A percentile compares a stretch with the other conserved stretches of the same genome.
phyloP scores from a whole-genome alignment of 2,888 invertebrate species.

The Chamaedrilus cognettii region DNA sequence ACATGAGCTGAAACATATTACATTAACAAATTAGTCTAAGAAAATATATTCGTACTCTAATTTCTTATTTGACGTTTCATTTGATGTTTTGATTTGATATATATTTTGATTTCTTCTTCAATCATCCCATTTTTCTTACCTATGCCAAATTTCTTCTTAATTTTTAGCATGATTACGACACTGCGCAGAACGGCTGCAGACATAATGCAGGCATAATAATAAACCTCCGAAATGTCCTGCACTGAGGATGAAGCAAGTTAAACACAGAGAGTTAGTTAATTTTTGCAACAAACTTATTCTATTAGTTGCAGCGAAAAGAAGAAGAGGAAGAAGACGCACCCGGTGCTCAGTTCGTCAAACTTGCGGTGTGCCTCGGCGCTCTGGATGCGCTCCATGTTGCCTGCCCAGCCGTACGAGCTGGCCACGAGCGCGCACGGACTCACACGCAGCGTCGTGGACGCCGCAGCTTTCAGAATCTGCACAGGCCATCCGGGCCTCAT shows the following conservation, averaged over 20 bases:
- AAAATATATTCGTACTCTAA: too few relatives aligned
- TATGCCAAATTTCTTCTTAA: too few relatives aligned
- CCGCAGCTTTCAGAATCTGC: slow-evolving; percentile 73
- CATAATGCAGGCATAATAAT: not conserved
- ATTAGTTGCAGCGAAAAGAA: too few relatives aligned
- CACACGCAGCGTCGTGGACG: slow-evolving; percentile 85
- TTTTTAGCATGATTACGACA: too few relatives aligned
- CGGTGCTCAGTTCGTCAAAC: slow-evolving; percentile 72
- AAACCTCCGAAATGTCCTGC: too few relatives aligned
- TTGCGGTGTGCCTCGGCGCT: slow-evolving; percentile 91
- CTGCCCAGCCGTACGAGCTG: slow-evolving; percentile 97
- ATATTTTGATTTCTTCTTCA: too few relatives aligned
- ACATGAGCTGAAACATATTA: too few relatives aligned
- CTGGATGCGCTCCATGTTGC: slow-evolving; percentile 98
- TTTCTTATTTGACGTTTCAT: too few relatives aligned
- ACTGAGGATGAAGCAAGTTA: not conserved
- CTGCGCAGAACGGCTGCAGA: not conserved
- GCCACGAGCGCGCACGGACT: slow-evolving; percentile 97
- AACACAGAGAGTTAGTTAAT: not conserved
- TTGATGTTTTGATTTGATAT: too few relatives aligned
- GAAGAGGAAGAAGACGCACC: slow-evolving; percentile 61
- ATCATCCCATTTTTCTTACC: too few relatives aligned
- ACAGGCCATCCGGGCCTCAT: too few relatives aligned
- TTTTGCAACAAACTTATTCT: not conserved
- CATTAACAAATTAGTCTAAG: too few relatives aligned